These are phyloP conservation scores for Oegoconia quadripuncta DNA, from an alignment of 2,888 invertebrate genomes.

Conservation along the genomic window DNA sequence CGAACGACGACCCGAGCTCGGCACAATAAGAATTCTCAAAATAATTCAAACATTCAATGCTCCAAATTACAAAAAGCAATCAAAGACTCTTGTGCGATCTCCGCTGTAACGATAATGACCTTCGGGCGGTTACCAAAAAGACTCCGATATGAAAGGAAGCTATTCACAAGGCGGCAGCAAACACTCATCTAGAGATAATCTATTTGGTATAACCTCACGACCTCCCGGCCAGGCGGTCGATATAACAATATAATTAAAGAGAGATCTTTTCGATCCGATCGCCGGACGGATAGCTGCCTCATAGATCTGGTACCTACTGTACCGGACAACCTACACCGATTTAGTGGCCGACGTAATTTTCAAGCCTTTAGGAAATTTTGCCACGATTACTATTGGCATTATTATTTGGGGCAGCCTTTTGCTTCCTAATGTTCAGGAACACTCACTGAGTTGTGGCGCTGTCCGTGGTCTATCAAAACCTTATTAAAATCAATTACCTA, in stretches of 20 bases:
- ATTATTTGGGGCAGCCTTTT: no score
- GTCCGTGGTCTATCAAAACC: no score
- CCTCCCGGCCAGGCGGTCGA: slow-evolving; percentile 55
- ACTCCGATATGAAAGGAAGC: slow-evolving; percentile 51
- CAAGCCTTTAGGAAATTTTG: no score
- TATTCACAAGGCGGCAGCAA: slow-evolving; percentile 56
- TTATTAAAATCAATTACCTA: no score
- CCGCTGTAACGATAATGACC: slow-evolving; percentile 59
- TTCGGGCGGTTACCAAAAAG: slow-evolving; percentile 42
- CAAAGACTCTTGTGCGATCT: slow-evolving; percentile 56
- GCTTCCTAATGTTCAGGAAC: no score
- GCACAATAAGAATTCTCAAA: slow-evolving; percentile 55
- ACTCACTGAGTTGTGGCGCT: no score
- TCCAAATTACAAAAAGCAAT: slow-evolving; percentile 66
- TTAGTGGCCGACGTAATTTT: no score
- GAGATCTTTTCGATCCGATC: slow-evolving; percentile 53
- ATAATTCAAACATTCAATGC: slow-evolving; percentile 59
- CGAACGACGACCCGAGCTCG: slow-evolving; percentile 39
- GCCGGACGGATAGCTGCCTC: slow-evolving; percentile 10
- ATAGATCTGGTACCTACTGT: not conserved
- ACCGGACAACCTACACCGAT: not conserved
- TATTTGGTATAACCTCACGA: slow-evolving; percentile 77
- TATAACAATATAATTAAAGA: slow-evolving; percentile 78
- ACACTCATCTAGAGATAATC: slow-evolving; percentile 70
- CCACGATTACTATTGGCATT: no score